Base-by-base conservation (phyloP, 2,113 vertebrate species). In the Dermatemys mawii region DNA sequence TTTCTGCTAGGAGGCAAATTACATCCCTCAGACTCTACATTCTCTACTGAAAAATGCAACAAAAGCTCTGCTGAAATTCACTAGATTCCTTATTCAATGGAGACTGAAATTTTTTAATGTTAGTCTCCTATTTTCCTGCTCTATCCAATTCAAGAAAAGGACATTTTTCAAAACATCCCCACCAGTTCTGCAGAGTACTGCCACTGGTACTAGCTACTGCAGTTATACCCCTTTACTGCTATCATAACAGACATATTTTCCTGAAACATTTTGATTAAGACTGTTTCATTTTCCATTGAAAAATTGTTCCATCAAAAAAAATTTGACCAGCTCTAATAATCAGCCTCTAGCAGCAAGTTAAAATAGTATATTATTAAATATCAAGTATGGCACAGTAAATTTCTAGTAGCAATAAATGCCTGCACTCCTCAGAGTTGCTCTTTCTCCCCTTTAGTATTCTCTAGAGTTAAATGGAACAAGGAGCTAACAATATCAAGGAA, bases 401-500 rank as follows among this genome's bases (percentile, higher is more conserved):
- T 57, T 57, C 27, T 29, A 26, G 55, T 57, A 57, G 27, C 55
- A 57, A 57, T 57, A 57, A 57, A 57, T 57, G 55, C 83, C 87
- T 67, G 14, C 44, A 78, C 8, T 83, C 88, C 50, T 16, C 14
- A 87, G 11, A 67, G 76, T 87, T 88, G n/a, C 79, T 83, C 48
- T 75, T 67, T 93, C 90, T 90, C 94, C 22, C 88, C 17, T 95
- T 91, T 60, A 94, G 2, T 76, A 86, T 85, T 94, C 84, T 41
- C 17, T 79, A 90, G 78, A 94, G 29, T 91, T 55, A 87, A 51
- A 82, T 81, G 76, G n/a, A 91, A 32, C 21, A 48, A 83, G 90
- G 63, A 91, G 78, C 63, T 91, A 85, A 96, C 48, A 89, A 93
- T 85, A 87, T 95, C 86, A 86, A 84, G 85, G 19, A 93, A 92